Conservation (phyloP, 1,140 invertebrate species). For the Drosophila melanogaster region Release_6_plus_ISO1_MT NT_033779.5:15902501-15903000, state of each 20-base stretch:
- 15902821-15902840: neutral
- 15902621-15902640: too few relatives aligned
- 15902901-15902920: neutral
- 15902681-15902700: too few relatives aligned
- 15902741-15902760: too few relatives aligned
- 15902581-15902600: too few relatives aligned
- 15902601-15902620: too few relatives aligned
- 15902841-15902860: neutral
- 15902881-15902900: neutral
- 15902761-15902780: too few relatives aligned
- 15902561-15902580: neutral
- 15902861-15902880: neutral
- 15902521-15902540: neutral
- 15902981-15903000: neutral
- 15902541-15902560: neutral
- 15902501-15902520: neutral
- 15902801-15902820: neutral
- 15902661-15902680: too few relatives aligned
- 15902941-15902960: too few relatives aligned
- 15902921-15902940: too few relatives aligned
- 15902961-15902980: neutral
- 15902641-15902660: too few relatives aligned
- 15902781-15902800: neutral
- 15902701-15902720: too few relatives aligned
- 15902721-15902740: too few relatives aligned